These are phyloP conservation scores for Rhamphomyia laevipes DNA, from an alignment of 2,888 invertebrate genomes.

Conservation along the genomic window DNA sequence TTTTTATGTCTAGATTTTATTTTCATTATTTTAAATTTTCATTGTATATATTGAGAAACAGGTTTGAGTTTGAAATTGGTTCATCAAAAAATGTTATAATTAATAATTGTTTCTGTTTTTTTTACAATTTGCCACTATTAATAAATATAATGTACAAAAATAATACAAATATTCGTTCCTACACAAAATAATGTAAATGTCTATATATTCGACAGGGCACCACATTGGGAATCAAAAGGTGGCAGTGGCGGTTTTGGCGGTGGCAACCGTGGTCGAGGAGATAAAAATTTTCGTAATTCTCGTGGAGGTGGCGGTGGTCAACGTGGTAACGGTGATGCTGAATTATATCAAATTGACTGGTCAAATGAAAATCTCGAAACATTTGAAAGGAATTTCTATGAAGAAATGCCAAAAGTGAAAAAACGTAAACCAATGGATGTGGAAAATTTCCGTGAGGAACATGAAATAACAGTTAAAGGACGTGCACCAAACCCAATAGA, in stretches of 20 bases:
- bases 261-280: constrained; percentile 16
- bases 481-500: constrained; percentile 64
- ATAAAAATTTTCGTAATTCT: constrained; percentile 18
- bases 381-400: constrained; percentile 76
- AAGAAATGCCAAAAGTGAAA: constrained; percentile 55
- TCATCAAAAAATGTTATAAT: no score
- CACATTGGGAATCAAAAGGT: constrained; percentile 1
- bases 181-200: no score
- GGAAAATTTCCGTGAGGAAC: constrained; percentile 51
- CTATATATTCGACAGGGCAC: constrained; percentile 6
- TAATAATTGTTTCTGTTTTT: no score
- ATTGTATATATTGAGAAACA: no score
- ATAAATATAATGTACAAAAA: no score
- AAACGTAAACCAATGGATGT: constrained; percentile 57
- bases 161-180: no score
- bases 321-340: constrained; percentile 68
- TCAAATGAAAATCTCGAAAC: constrained; percentile 45
- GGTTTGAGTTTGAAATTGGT: no score
- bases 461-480: constrained; percentile 68
- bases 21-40: no score
- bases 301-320: constrained; percentile 55
- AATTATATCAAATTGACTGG: constrained; percentile 61
- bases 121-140: no score
- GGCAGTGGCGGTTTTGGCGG: constrained; percentile 1
- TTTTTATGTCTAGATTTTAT: no score